phyloP scores from a whole-genome alignment of 2,113 vertebrate species.

The Ictalurus punctatus region DNA sequence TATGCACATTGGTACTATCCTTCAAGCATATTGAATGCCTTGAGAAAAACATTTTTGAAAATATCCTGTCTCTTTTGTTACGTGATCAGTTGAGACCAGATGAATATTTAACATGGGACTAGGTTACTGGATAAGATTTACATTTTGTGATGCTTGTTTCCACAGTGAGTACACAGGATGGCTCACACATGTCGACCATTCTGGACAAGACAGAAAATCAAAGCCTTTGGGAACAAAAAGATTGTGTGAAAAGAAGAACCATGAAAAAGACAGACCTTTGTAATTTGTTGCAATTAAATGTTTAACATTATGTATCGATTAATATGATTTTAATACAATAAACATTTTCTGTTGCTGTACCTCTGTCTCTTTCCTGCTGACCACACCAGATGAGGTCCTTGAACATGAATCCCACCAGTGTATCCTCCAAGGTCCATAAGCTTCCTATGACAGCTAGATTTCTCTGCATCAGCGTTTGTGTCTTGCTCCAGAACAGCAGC shows the following conservation, averaged over 20 bases:
- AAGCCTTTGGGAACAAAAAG: constrained; percentile 62
- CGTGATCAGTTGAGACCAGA: not conserved
- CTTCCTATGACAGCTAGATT: constrained; percentile 60
- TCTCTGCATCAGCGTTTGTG: constrained; percentile 66
- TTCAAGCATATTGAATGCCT: not conserved
- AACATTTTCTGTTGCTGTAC: constrained; percentile 47
- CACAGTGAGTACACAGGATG: constrained; percentile 76
- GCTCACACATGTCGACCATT: constrained; percentile 67
- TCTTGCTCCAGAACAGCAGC: constrained; percentile 80
- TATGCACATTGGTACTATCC: not conserved
- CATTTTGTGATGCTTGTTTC: constrained; percentile 73
- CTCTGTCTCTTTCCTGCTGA: constrained; percentile 59
- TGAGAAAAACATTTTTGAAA: not conserved
- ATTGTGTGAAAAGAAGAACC: not conserved
- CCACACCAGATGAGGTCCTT: constrained; percentile 77
- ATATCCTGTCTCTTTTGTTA: not conserved
- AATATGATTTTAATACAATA: too few relatives aligned
- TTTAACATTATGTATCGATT: not conserved
- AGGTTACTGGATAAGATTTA: constrained; percentile 52
- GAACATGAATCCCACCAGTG: constrained; percentile 75
- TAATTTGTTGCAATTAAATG: not conserved
- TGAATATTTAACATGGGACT: not conserved
- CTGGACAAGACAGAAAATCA: constrained; percentile 70
- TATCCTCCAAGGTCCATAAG: constrained; percentile 77
- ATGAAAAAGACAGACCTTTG: not conserved